phyloP scores from a whole-genome alignment of 1,140 invertebrate species.

The Leptonema lineaticorne region DNA sequence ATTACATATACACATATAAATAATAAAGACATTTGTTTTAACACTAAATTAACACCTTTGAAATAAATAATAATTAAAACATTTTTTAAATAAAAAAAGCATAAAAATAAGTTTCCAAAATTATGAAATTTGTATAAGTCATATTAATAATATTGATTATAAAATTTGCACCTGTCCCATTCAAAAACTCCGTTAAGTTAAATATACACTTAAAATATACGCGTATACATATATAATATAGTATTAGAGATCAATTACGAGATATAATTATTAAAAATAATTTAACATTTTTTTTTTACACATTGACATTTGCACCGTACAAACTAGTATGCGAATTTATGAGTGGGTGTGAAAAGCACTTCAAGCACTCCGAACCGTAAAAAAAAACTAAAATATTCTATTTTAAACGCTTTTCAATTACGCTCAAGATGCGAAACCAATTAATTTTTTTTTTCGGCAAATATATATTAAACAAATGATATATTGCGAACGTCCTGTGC shows the following conservation, averaged over 20 bases:
- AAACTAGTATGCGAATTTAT: neutral
- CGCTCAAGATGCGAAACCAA: neutral
- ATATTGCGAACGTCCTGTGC: neutral
- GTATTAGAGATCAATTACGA: slow-evolving; percentile 9
- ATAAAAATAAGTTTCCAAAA: too few relatives aligned
- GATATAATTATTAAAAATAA: slow-evolving; percentile 10
- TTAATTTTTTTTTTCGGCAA: neutral
- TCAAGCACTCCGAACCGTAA: too few relatives aligned
- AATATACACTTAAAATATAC: neutral
- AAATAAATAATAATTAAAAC: too few relatives aligned
- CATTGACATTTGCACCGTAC: neutral
- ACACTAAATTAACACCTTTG: too few relatives aligned
- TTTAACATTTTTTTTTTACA: neutral
- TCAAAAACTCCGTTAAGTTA: neutral
- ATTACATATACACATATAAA: too few relatives aligned
- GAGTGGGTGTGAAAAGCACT: neutral
- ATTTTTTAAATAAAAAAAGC: too few relatives aligned
- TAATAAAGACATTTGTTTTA: too few relatives aligned
- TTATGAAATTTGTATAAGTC: too few relatives aligned
- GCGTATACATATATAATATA: neutral
- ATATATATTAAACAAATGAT: neutral
- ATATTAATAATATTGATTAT: too few relatives aligned
- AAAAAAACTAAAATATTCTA: neutral
- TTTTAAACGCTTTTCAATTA: neutral
- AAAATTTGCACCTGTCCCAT: neutral